Evolutionary conservation across 2,888 invertebrate genomes (phyloP), one percentile per base, ranked within the genome.

Genomic region (Tenthredo mesomela): DNA sequence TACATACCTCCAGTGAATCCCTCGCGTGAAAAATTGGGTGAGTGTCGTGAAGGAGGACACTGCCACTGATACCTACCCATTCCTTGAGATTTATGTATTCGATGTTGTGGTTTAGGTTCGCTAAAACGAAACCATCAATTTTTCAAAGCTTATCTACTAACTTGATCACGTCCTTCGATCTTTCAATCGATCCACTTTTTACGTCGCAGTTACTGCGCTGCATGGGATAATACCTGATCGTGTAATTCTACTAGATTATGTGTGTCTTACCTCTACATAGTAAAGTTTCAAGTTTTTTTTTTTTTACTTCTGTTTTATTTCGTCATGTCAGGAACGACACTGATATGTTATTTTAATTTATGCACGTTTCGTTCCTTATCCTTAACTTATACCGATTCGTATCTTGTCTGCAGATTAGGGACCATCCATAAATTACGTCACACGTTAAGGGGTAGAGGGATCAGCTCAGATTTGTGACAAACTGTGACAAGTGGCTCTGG

Each of bases 41-140:
- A 54, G n/a, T 77, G 40, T 77, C 29, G 50, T 33, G 50, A 54
- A 29, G 50, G 77, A 77, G 77, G 77, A 77, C 77, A 54, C 77
- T 54, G n/a, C n/a, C n/a, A n/a, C 54, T 7, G 54, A n/a, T 54
- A n/a, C n/a, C n/a, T 54, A 2, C 61, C 61, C 0, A 0, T 12
- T 25, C 18, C 12, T 21, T 25, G 61, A 25, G 21, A 61, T 61
- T 61, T 61, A 61, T 4, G 12, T 61, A 61, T 4, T 12, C 61
- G 12, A 10, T 25, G n/a, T 61, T 61, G 25, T 61, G 10, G 25
- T 61, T 25, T 12, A 61, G n/a, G 9, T 21, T 25, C 6, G 2
- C 5, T 9, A 25, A 61, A 61, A 21, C 25, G 21, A 61, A n/a
- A 25, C 2, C 61, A 61, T 25, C 61, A 25, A 61, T 25, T 61